These are phyloP conservation scores for Quadriops clusia DNA, from an alignment of 2,888 invertebrate genomes.

Conservation along the genomic window DNA sequence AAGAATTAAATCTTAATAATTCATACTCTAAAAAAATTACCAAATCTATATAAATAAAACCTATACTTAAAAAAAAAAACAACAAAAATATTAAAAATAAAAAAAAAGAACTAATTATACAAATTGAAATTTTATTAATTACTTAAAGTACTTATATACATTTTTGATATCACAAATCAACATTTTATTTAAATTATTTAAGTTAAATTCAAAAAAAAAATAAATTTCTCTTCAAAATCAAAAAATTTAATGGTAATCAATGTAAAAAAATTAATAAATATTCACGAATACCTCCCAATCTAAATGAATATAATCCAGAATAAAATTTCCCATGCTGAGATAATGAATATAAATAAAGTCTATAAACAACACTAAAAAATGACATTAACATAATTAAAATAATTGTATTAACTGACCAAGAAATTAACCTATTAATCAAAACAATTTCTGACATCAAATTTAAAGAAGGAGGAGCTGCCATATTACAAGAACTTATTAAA, in stretches of 20 bases:
- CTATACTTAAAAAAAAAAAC: constrained; percentile 34
- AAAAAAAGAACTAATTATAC: too few species aligned
- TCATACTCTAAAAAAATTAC: constrained; percentile 44
- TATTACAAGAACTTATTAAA: constrained; percentile 51
- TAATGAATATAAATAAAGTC: constrained; percentile 51
- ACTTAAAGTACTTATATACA: constrained; percentile 42
- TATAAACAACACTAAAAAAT: constrained; percentile 54
- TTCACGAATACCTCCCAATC: constrained; percentile 40
- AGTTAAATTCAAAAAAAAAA: constrained; percentile 43
- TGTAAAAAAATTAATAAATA: constrained; percentile 50
- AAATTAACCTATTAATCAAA: constrained; percentile 48
- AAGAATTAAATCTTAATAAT: constrained; percentile 41
- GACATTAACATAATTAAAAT: constrained; percentile 44
- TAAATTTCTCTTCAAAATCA: constrained; percentile 45
- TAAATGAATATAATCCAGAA: constrained; percentile 41
- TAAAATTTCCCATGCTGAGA: constrained; percentile 48
- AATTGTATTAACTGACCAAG: constrained; percentile 39
- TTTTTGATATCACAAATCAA: constrained; percentile 55
- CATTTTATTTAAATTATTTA: constrained; percentile 55
- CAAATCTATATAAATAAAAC: constrained; percentile 36
- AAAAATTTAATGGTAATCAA: constrained; percentile 51
- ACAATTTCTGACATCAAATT: constrained; percentile 57
- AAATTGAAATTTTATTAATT: constrained; percentile 43
- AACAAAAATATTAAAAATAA: constrained; percentile 35
- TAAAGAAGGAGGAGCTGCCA: constrained; percentile 52